Percentiles rank a stretch among this genome's conserved stretches.
phyloP scores from a whole-genome alignment of 2,888 invertebrate genomes.

The Calameuta pallipes region DNA sequence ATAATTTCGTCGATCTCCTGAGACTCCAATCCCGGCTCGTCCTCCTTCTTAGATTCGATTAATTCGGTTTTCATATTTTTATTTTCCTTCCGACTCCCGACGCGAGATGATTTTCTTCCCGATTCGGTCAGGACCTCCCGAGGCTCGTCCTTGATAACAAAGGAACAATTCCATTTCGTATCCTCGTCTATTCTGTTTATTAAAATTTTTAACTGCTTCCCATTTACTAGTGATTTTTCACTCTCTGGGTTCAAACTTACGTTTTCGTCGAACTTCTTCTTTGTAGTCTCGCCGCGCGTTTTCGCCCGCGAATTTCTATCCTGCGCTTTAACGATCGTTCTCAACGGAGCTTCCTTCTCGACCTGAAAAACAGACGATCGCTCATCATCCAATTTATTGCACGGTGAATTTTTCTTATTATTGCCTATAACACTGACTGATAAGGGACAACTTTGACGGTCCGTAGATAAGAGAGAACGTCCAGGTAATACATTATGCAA shows the following conservation, averaged over 20 bases:
- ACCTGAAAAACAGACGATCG: constrained; percentile 31
- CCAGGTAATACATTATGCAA: background rate
- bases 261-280: constrained; percentile 7
- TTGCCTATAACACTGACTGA: background rate
- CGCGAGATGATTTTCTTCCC: background rate
- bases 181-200: background rate
- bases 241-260: background rate
- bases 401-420: background rate
- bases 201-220: background rate
- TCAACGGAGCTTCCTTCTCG: constrained; percentile 14
- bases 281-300: constrained; percentile 7
- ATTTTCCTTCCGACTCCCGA: background rate
- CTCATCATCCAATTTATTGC: constrained; percentile 12
- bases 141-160: background rate
- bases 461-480: background rate
- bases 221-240: background rate
- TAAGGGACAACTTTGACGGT: background rate
- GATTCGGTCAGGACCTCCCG: background rate
- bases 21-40: background rate
- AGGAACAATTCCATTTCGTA: background rate
- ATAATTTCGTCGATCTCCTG: background rate
- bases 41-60: background rate
- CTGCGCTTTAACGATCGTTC: background rate
- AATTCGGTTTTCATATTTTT: background rate
- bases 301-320: background rate